Base-by-base conservation (phyloP, 2,113 vertebrate species). In the Triplophysa siluroides region DNA sequence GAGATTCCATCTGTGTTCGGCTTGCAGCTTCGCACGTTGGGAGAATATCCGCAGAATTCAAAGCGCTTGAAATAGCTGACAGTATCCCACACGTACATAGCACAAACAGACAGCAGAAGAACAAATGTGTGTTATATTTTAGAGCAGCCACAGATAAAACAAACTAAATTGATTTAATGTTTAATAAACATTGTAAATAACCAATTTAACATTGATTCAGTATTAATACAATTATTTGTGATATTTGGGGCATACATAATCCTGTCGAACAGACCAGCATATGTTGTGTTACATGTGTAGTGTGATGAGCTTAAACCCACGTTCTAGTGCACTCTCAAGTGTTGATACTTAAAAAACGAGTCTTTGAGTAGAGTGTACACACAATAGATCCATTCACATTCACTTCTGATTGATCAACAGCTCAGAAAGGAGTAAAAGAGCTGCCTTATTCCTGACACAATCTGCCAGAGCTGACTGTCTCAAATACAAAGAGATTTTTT, bases 1-100 rank as follows among this genome's bases (percentile, higher is more conserved):
- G 91, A 91, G 83, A 90, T 90, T 38, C 88, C 90, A 0, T 92
- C 88, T 0, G 88, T 92, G 80, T 89, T 91, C 38, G 90, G 87
- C 56, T 91, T 92, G 81, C 91, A 92, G 81, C 89, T 91, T 29
- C 89, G 85, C 54, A 91, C 90, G 0, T 89, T 91, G 0, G 92
- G 92, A 0, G 81, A 89, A 2, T 90, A 87, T 76, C 90, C 88
- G 79, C 90, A 91, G 83, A 90, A 91, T 76, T 89, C 88, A 83
- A 90, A 92, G 71, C 85, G 86, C 76, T 90, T 89, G 81, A 91
- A 91, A 78, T 88, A 92, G 75, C 90, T 91, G 71, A 1, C 62
- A 63, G 24, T 0, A 41, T 61, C 13, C 33, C 10, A 43, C 4
- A 41, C 19, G 47, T 45, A 19, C 60, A 67, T 4, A 12, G 72